Conservation (phyloP, 2,113 vertebrate genomes). For the Bubalus kerabau region DNA sequence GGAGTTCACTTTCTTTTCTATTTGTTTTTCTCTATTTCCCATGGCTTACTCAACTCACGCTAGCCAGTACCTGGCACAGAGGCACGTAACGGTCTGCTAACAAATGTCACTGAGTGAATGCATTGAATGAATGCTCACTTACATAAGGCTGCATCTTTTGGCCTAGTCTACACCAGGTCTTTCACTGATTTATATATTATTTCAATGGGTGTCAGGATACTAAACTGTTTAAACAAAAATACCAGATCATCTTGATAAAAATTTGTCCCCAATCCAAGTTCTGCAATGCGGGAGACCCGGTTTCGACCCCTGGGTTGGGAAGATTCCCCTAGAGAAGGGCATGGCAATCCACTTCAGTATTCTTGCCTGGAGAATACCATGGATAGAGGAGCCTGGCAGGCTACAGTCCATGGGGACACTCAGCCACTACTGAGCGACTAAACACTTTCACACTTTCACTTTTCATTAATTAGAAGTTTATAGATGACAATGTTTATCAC, state of each 20-base stretch:
- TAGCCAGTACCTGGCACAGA: neutral
- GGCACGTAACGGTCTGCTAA: neutral
- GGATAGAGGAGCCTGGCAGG: neutral
- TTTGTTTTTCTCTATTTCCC: neutral
- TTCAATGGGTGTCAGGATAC: neutral
- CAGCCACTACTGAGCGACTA: neutral
- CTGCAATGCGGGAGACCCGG: neutral
- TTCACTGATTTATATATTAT: constrained; percentile 10
- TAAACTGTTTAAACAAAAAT: neutral
- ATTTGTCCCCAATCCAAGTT: neutral
- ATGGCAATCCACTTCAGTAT: neutral
- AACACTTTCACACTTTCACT: neutral
- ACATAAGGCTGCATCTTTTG: neutral
- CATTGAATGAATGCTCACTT: neutral
- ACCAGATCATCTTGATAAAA: neutral
- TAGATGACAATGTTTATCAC: neutral
- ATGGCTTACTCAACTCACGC: neutral
- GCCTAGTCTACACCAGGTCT: neutral
- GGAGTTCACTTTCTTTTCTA: neutral
- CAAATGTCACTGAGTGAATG: neutral
- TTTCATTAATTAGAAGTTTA: neutral
- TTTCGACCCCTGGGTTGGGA: neutral
- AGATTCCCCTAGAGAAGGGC: neutral
- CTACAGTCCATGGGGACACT: neutral
- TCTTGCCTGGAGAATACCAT: neutral